These are phyloP conservation scores for Strigops habroptila DNA, from an alignment of 2,113 vertebrate species.

Conservation along the genomic window DNA sequence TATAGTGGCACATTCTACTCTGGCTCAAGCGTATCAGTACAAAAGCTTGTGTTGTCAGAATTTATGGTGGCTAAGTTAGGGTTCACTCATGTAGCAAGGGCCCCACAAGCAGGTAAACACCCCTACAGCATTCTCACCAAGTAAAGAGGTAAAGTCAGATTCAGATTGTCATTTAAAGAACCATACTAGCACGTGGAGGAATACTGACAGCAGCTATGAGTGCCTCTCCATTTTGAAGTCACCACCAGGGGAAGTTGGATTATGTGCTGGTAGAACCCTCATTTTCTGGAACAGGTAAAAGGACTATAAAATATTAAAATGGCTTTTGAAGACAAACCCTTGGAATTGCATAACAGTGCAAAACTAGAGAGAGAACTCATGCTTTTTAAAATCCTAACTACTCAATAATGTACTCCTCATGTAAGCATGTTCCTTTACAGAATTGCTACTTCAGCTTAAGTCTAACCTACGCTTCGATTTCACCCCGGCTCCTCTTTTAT, in stretches of 20 bases:
- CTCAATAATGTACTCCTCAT: background rate
- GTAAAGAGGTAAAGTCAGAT: background rate
- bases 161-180: background rate
- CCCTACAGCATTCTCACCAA: background rate
- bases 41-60: background rate
- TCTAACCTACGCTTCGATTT: background rate
- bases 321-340: background rate
- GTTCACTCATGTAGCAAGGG: background rate
- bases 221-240: background rate
- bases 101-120: background rate
- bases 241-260: background rate
- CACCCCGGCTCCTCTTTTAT: background rate
- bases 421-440: background rate
- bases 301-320: background rate
- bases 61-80: background rate
- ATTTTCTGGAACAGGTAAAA: background rate
- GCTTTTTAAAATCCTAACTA: background rate
- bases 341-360: background rate
- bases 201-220: background rate
- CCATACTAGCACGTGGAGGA: accelerated
- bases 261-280: background rate
- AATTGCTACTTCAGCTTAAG: background rate
- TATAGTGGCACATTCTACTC: background rate
- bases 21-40: background rate
- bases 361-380: background rate